phyloP scores from a whole-genome alignment of 2,797 vertebrate genomes.

The Thalassophryne amazonica region DNA sequence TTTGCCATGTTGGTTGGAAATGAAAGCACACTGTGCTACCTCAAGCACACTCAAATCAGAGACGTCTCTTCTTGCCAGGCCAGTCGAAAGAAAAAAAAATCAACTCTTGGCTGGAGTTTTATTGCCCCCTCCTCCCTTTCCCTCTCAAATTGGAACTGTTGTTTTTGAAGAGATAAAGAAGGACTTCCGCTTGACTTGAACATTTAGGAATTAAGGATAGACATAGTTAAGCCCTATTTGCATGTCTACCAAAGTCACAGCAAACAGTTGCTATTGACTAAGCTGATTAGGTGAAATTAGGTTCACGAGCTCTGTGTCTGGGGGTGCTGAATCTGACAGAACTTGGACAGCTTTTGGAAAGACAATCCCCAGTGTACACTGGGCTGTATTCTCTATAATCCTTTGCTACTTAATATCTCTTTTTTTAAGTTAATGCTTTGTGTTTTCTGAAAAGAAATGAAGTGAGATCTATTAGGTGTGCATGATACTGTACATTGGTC shows the following conservation, averaged over 20 bases:
- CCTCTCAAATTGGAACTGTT: conserved; percentile 70
- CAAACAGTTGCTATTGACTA: conserved; percentile 79
- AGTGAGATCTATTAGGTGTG: conserved; percentile 38
- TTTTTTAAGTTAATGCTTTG: conserved; percentile 41
- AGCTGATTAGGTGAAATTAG: conserved; percentile 83
- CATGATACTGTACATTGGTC: conserved; percentile 27
- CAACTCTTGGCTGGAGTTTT: conserved; percentile 54
- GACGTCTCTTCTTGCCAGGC: conserved; percentile 70
- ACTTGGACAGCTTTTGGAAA: conserved; percentile 72
- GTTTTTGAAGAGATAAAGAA: conserved; percentile 77
- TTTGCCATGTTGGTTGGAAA: conserved; percentile 82
- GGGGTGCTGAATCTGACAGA: conserved; percentile 77
- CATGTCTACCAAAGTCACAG: conserved; percentile 78
- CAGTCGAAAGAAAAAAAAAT: conserved; percentile 44
- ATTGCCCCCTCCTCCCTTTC: conserved; percentile 23
- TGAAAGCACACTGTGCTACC: conserved; percentile 81
- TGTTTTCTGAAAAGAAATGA: conserved; percentile 36
- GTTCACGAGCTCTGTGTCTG: conserved; percentile 76
- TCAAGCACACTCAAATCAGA: conserved; percentile 82
- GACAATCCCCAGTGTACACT: conserved; percentile 75
- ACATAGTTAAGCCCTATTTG: conserved; percentile 78
- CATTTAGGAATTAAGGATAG: conserved; percentile 78
- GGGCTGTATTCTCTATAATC: conserved; percentile 68
- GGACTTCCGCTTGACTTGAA: conserved; percentile 75
- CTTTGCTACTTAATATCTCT: conserved; percentile 59